Evolutionary conservation across 2,888 invertebrate species (phyloP).

Genomic region (Argynnis bischoffii): DNA sequence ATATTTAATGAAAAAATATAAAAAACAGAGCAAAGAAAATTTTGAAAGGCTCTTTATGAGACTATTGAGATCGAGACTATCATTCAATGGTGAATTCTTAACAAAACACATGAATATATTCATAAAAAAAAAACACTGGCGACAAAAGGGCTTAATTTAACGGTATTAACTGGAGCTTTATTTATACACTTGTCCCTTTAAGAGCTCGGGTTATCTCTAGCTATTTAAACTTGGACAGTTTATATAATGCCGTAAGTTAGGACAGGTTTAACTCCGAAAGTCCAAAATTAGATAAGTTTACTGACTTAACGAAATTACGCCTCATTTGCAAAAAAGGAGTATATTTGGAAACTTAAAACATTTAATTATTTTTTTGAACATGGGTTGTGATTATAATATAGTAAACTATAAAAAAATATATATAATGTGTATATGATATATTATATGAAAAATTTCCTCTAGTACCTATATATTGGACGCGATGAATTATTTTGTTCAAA

Average conservation of each 20-base stretch:
- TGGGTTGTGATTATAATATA: no score
- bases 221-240: conserved; percentile 30
- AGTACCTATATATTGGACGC: no score
- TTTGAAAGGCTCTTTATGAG: no score
- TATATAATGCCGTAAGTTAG: conserved; percentile 8
- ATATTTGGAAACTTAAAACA: neutral
- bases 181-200: conserved; percentile 18
- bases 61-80: no score
- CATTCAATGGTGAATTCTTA: neutral
- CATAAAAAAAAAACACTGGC: conserved; percentile 9
- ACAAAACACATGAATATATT: conserved; percentile 11
- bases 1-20: no score
- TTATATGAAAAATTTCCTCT: no score
- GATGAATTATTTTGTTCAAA: no score
- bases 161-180: conserved; percentile 22
- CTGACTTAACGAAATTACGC: conserved; percentile 2
- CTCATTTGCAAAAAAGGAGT: conserved; percentile 5
- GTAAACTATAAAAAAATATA: no score
- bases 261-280: conserved; percentile 22
- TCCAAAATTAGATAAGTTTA: conserved; percentile 24
- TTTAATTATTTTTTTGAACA: no score
- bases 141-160: neutral
- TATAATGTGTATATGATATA: no score
- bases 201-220: conserved; percentile 25
- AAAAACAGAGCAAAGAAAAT: no score